Evolutionary conservation across 2,797 vertebrate genomes (phyloP).

Genomic region (Dipus sagitta): DNA sequence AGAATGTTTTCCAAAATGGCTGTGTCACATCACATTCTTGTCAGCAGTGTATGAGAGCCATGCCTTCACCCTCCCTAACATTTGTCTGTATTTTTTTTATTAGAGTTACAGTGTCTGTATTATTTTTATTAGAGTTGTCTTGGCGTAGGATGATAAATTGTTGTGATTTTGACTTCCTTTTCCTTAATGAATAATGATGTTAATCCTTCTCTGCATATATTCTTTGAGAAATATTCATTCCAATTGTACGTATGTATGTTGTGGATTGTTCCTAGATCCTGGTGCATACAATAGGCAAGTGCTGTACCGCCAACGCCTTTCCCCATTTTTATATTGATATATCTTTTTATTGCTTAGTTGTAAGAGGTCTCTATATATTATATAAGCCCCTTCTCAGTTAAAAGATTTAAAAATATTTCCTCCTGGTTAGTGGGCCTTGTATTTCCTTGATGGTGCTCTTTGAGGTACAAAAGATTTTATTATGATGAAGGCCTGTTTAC

Average conservation of each 20-base stretch:
- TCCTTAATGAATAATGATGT: neutral
- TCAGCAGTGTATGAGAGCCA: neutral
- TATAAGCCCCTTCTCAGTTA: neutral
- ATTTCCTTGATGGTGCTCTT: slow-evolving; percentile 28
- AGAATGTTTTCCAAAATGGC: neutral
- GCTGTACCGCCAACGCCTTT: neutral
- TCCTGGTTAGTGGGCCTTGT: neutral
- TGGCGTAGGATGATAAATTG: neutral
- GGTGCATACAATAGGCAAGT: neutral
- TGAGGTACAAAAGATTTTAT: neutral
- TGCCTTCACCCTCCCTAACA: slow-evolving; percentile 16
- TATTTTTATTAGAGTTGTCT: neutral
- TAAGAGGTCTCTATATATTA: slow-evolving; percentile 50
- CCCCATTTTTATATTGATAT: neutral
- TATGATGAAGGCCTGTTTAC: slow-evolving; percentile 24
- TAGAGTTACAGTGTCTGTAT: neutral
- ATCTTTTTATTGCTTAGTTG: slow-evolving; percentile 9
- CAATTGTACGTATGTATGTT: neutral
- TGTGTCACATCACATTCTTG: neutral
- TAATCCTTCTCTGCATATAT: neutral
- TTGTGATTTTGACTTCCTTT: slow-evolving; percentile 55
- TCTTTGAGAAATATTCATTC: neutral
- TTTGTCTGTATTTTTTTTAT: neutral
- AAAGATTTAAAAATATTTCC: neutral
- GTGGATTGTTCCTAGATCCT: neutral